These are phyloP conservation scores for Drosophila arawakana DNA, from an alignment of 1,140 invertebrate genomes.

Conservation along the genomic window DNA sequence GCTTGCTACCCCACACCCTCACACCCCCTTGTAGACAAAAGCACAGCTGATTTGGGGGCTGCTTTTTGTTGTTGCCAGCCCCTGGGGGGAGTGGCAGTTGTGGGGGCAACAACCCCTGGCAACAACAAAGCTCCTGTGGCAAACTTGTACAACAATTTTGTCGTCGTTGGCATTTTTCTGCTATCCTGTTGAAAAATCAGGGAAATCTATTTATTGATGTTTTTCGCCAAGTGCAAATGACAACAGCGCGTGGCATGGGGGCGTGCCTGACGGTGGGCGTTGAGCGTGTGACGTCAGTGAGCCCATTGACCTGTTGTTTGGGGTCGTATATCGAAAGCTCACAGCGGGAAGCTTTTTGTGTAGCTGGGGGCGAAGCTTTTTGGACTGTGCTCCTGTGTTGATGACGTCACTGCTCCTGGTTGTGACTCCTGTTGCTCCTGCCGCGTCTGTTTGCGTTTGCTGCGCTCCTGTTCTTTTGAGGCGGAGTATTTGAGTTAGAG, in stretches of 20 bases:
- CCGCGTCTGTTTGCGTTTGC: constrained; percentile 38
- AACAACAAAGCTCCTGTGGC: constrained; percentile 21
- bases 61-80: not conserved
- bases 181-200: constrained; percentile 84
- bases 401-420: constrained; percentile 74
- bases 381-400: constrained; percentile 41
- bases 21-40: not conserved
- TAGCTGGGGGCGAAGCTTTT: not conserved
- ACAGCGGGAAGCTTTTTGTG: not conserved
- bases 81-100: not conserved
- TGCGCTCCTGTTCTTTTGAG: constrained; percentile 80
- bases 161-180: constrained; percentile 52
- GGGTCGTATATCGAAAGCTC: constrained; percentile 1
- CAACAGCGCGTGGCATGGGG: too few species aligned
- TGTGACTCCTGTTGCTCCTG: constrained; percentile 74
- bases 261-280: not conserved
- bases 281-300: constrained; percentile 13
- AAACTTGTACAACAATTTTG: constrained; percentile 26
- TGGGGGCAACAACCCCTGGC: constrained; percentile 2
- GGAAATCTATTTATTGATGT: constrained; percentile 84
- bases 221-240: constrained; percentile 59
- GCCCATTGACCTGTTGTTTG: constrained; percentile 8
- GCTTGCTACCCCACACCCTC: too few species aligned
- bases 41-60: constrained; percentile 23
- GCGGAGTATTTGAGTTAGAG: constrained; percentile 84